Evolutionary conservation across 2,113 vertebrate species (phyloP), one percentile per base, ranked within the genome.

Genomic region (Microtus montanus): DNA sequence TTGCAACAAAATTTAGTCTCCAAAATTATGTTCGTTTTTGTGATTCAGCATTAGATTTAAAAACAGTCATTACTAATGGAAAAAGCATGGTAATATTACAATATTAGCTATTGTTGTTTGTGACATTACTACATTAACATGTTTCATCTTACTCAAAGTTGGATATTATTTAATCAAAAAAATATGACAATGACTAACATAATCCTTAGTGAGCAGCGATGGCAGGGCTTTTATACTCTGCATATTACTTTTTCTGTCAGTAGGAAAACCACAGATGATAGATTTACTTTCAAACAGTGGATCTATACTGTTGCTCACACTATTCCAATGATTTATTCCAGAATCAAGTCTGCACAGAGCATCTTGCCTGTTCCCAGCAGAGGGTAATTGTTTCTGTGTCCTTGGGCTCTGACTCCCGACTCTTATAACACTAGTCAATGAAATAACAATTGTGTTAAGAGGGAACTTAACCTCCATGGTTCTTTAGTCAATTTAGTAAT

Each of bases 361-460:
- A 91, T 78, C 71, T 68, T 49, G 19, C 44, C 88, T 7, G 0
- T n/a, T 94, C 54, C 61, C 61, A 49, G 71, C 87, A 94, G 54
- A 78, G 63, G 82, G 71, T 94, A 77, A 94, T 54, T 74, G 38
- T 84, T 89, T n/a, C 64, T 63, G 35, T 78, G 89, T 92, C 92
- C 90, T 91, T 91, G 92, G 87, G 61, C 68, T 84, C 63, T 87
- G 44, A 91, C 41, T 88, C 47, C 83, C 33, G 71, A 73, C 73
- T 82, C 74, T 96, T n/a, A 52, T 95, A 91, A 82, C 79, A 71
- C 28, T 70, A 85, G 87, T 96, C 87, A 93, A 87, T 96, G 79
- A 96, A 96, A 91, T 86, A 91, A 78, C 86, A 96, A 91, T 80
- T 83, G 82, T 92, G 70, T 87, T 87, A 91, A 91, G 47, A 75